A percentile compares a stretch with the other conserved stretches of the same genome.
Evolutionary conservation across 2,113 vertebrate genomes (phyloP).

Genomic region (Leptocoma aspasia): DNA sequence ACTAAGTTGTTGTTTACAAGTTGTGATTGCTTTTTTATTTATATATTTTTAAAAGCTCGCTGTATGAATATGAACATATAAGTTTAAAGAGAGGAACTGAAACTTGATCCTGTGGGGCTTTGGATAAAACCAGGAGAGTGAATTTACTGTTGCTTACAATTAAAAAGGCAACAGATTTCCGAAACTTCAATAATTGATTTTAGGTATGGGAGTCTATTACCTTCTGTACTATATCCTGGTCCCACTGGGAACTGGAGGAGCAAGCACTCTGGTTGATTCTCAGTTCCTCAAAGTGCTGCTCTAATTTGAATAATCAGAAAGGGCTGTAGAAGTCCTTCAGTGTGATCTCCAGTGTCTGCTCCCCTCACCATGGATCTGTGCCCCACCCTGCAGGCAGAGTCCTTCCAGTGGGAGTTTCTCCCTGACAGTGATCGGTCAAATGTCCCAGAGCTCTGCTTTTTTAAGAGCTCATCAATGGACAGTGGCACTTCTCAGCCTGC

Average conservation of each 20-base stretch:
- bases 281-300: not conserved
- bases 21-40: not conserved
- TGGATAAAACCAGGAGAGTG: not conserved
- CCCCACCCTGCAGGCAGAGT: not conserved
- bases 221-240: not conserved
- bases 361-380: accelerated
- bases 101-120: not conserved
- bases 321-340: not conserved
- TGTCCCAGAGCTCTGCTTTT: not conserved
- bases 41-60: not conserved
- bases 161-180: not conserved
- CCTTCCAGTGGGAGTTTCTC: not conserved
- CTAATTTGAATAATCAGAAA: not conserved
- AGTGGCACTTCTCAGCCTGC: not conserved
- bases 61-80: not conserved
- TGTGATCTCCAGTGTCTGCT: not conserved
- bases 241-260: not conserved
- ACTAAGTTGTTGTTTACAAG: not conserved
- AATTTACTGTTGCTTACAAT: not conserved
- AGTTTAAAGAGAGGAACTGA: not conserved
- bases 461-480: not conserved
- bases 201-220: not conserved
- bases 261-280: not conserved
- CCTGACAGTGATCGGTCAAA: accelerated
- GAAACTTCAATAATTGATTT: not conserved